Percentiles rank a stretch among this genome's conserved stretches.
These are phyloP conservation scores for Auanema sp. DNA, from an alignment of 2,888 invertebrate species.

Conservation along the genomic window DNA sequence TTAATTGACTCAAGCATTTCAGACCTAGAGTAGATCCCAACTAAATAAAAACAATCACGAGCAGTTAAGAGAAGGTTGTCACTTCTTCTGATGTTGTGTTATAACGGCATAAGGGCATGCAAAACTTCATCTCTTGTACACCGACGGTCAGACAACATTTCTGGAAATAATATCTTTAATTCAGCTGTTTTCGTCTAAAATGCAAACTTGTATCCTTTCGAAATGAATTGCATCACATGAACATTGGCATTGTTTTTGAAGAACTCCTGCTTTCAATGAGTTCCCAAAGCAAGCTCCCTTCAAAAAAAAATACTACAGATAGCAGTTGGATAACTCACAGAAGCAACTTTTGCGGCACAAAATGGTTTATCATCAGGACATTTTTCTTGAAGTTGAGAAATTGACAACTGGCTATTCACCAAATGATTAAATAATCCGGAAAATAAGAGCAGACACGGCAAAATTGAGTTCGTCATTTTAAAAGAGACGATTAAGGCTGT, in stretches of 20 bases:
- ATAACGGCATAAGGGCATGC: constrained; percentile 51
- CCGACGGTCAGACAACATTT: constrained; percentile 52
- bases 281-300: constrained; percentile 49
- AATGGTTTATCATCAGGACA: constrained; percentile 44
- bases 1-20: constrained; percentile 52
- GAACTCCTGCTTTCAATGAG: constrained; percentile 40
- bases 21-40: constrained; percentile 47
- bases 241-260: constrained; percentile 47
- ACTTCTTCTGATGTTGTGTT: constrained; percentile 53
- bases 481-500: too few relatives aligned
- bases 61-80: constrained; percentile 3
- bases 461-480: too few relatives aligned
- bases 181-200: not conserved
- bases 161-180: constrained; percentile 19
- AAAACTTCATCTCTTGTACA: constrained; percentile 52
- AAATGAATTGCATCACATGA: constrained; percentile 42
- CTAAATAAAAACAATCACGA: constrained; percentile 32
- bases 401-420: not conserved
- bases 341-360: constrained; percentile 39
- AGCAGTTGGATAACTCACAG: too few relatives aligned
- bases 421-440: too few relatives aligned
- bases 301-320: not conserved
- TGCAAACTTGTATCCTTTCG: constrained; percentile 33
- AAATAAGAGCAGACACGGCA: too few relatives aligned
- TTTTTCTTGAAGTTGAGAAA: constrained; percentile 21